Evolutionary conservation across 2,888 invertebrate species (phyloP), one percentile per base, ranked within the genome.

Genomic region (Electrophaes corylata): DNA sequence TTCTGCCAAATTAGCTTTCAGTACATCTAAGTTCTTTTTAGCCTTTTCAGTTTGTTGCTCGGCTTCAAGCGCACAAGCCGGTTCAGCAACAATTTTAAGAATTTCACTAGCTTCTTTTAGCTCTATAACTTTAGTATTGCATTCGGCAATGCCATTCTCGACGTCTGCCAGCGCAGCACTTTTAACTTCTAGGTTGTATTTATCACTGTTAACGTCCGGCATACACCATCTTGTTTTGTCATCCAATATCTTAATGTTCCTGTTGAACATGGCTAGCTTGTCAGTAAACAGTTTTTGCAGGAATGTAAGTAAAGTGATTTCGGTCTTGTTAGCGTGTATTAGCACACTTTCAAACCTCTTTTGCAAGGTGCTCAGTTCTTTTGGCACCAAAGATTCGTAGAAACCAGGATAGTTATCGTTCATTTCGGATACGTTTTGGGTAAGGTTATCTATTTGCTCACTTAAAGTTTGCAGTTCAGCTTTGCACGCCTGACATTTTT

Each of bases 161-260:
- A 97, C 95, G 63, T 97, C 97, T 57, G 92, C 90, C 31, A 98
- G 81, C 0, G 97, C 95, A 0, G 96, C 95, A 71, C 96, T 93
- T 86, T 98, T 98, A 0, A 98, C 97, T 91, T 98, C 97, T 23
- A 98, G 92, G 78, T 97, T 98, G 79, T 98, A 98, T 79, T 96
- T 96, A 76, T 98, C 98, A 74, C 97, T 97, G 29, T 95, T 95
- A 0, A 95, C 94, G 76, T 98, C 98, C 0, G 97, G 97, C 73
- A 95, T 94, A 80, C 98, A 98, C 98, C 98, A 98, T 11, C 94
- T 93, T 0, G 97, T 95, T 84, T 98, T 98, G 76, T 98, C 98
- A 63, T 95, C 95, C 65, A 96, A 94, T 1, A 96, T 95, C 48
- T 94, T 93, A 8, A 98, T 93, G 76, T 96, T 95, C 69, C 97